Evolutionary conservation across 2,888 invertebrate genomes (phyloP).

Genomic region (Habrosyne pyritoides): DNA sequence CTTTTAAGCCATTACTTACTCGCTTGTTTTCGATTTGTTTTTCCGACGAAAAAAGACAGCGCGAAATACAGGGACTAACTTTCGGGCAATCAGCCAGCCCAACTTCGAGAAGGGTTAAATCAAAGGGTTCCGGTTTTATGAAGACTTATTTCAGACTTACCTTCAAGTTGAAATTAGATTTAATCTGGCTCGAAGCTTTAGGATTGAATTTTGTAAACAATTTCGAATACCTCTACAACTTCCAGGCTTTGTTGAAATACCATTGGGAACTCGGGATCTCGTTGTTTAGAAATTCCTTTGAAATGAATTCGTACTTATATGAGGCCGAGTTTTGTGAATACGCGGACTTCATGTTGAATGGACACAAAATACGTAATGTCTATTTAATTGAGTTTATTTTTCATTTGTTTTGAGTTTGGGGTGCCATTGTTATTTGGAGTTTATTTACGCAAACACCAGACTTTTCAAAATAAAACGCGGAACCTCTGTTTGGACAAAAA

Average conservation of each 20-base stretch:
- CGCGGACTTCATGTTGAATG: constrained; percentile 63
- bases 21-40: constrained; percentile 80
- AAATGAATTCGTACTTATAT: constrained; percentile 78
- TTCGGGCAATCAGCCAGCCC: constrained; percentile 79
- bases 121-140: constrained; percentile 83
- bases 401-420: constrained; percentile 34
- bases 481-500: neutral
- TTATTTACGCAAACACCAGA: neutral
- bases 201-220: constrained; percentile 84
- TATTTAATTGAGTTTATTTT: constrained; percentile 68
- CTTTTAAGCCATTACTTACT: constrained; percentile 78
- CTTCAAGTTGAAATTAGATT: constrained; percentile 83
- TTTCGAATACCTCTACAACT: constrained; percentile 82
- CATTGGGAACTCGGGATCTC: constrained; percentile 76
- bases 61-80: constrained; percentile 72
- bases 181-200: constrained; percentile 82
- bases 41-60: constrained; percentile 71
- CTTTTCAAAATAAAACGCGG: neutral
- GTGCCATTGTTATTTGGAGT: constrained; percentile 18
- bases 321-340: constrained; percentile 70
- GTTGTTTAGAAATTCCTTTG: constrained; percentile 80
- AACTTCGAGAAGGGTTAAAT: constrained; percentile 80
- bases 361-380: constrained; percentile 51
- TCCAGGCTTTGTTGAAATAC: constrained; percentile 81
- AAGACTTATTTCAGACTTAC: constrained; percentile 84